Evolutionary conservation across 2,797 vertebrate genomes (phyloP).

Genomic region (Syndactyla subalaris): DNA sequence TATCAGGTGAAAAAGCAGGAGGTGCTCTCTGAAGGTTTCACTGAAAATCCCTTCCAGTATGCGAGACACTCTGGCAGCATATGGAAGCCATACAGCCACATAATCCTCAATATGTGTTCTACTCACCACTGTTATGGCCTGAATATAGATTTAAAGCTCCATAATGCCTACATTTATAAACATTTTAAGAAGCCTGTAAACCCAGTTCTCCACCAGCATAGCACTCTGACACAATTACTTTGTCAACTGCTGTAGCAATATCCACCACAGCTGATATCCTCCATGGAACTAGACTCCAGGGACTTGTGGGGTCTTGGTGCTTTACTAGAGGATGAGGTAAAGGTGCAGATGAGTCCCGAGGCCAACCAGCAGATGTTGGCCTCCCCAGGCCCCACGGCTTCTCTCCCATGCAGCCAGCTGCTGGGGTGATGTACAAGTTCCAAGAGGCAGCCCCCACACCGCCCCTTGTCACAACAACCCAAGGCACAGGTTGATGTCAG

Average conservation of each 20-base stretch:
- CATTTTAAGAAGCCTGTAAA: neutral
- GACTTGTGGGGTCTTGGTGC: accelerated
- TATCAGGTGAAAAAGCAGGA: neutral
- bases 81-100: neutral
- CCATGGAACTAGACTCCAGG: neutral
- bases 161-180: neutral
- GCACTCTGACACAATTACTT: neutral
- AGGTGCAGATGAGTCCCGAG: neutral
- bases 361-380: neutral
- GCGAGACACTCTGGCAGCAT: neutral
- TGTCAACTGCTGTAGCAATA: neutral
- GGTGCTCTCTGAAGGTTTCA: neutral
- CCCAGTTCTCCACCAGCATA: neutral
- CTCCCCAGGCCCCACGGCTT: neutral
- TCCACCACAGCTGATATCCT: neutral
- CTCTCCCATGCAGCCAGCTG: neutral
- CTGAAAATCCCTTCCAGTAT: neutral
- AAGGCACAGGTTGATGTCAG: neutral
- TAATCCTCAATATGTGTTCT: neutral
- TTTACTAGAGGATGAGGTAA: neutral
- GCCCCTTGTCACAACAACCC: neutral
- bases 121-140: neutral
- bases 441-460: neutral
- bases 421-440: neutral
- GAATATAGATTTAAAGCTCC: neutral